Evolutionary conservation across 2,113 vertebrate species (phyloP).

Genomic region (Chionis minor): DNA sequence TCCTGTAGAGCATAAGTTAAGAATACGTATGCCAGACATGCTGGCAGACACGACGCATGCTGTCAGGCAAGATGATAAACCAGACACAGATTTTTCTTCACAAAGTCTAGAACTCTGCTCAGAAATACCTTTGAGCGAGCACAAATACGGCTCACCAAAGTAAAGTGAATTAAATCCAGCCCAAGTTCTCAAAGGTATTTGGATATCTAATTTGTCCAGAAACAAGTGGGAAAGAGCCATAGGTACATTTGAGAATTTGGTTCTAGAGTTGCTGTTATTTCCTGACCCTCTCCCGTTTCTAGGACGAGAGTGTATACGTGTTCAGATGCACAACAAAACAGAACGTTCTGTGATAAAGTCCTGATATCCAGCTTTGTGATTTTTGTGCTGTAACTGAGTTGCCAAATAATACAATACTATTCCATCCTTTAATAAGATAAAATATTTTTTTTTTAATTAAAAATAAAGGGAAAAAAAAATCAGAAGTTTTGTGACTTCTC

Average conservation of each 20-base stretch:
- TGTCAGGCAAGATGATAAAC: not conserved
- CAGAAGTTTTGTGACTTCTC: not conserved
- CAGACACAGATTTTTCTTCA: not conserved
- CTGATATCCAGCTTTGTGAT: not conserved
- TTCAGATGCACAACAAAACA: not conserved
- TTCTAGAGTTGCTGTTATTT: not conserved
- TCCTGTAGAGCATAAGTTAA: not conserved
- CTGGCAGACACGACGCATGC: not conserved
- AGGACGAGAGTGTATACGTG: fast-evolving
- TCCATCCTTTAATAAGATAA: not conserved
- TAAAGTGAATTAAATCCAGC: not conserved
- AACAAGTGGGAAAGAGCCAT: not conserved
- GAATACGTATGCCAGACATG: not conserved
- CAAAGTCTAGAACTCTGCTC: not conserved
- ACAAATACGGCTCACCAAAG: not conserved
- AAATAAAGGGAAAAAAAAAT: not conserved
- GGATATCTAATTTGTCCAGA: not conserved
- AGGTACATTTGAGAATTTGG: not conserved
- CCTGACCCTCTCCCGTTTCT: not conserved
- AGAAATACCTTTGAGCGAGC: not conserved
- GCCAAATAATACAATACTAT: not conserved
- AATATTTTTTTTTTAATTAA: no score
- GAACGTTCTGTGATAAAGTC: not conserved
- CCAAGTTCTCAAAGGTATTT: not conserved
- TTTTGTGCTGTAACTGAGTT: not conserved